Evolutionary conservation across 2,888 invertebrate genomes (phyloP), one percentile per base, ranked within the genome.

Genomic region (Tuberolachnus salignus): DNA sequence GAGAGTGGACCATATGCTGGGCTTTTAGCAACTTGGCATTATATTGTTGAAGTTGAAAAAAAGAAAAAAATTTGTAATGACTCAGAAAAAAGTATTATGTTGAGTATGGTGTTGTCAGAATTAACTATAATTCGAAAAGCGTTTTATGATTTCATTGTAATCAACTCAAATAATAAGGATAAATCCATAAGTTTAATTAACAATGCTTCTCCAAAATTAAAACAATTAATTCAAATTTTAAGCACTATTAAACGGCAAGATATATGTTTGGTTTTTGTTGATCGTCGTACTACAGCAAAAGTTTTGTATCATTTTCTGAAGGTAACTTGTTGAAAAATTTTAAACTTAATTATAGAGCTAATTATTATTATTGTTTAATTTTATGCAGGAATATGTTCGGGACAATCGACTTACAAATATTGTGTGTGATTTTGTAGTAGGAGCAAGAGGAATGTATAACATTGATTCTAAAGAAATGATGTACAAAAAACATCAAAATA

Each of bases 261-360:
- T 63, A 82, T 83, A 3, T 81, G 82, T 0, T 88, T 94, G 21
- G 88, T 94, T 81, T 94, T 94, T 85, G 91, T 92, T 0, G 86
- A 90, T 83, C 88, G 91, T 82, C 87, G 94, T 67, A 91, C 92
- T 82, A 91, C 92, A 0, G 92, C 94, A 0, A 92, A 92, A 85
- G 87, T 92, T 10, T 83, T 96, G 0, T 92, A 88, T 84, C 90
- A 92, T 81, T 84, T 93, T 4, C 83, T 94, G 6, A 88, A 89
- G 83, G 87, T 87, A 84, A 82, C 6, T 34, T 34, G 6, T 34
- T 34, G 34, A 34, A 34, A 34, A 6, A 3, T 34, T 3, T 34
- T 34, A 4, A 34, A 34, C 34, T 34, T 34, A 34, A 34, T 34
- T 34, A 34, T 34, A 6, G 34, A 34, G 34, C 21, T 26, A 53